Base-by-base conservation (phyloP, 1,140 invertebrate species). In the Bombus haemorrhoidalis region DNA sequence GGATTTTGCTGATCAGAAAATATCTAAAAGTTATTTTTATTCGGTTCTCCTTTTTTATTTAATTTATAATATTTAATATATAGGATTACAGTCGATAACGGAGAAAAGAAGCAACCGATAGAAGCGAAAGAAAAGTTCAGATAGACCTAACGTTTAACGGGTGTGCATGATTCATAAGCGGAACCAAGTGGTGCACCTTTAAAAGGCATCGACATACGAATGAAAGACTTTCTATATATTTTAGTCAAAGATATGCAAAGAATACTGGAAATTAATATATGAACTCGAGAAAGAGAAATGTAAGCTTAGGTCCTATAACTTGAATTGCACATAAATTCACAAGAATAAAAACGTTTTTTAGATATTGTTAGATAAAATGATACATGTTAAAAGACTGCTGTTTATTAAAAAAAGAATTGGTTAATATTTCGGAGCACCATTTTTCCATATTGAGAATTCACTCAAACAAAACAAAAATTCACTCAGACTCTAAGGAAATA, bases 151-250 rank as follows among this genome's bases (percentile, higher is more conserved):
- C 62, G 1, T 41, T 71, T 39, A 69, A 81, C 43, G 43, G n/a
- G n/a, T 13, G 74, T 37, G 37, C 25, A 37, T 81, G 78, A 81
- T 81, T 81, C 66, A 71, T 81, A 57, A 59, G 62, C 22, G 43
- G 66, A 68, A 34, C 8, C n/a, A 32, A 28, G 10, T 62, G 1
- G 41, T 71, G 78, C 43, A 69, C 10, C 78, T 80, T 80, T 80
- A 80, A 80, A 80, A 39, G 78, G 78, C n/a, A 68, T 66, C 39
- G 34, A 25, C 66, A 62, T 10, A 66, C 32, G 64, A n/a, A 37
- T 57, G 22, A 18, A 69, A 81, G 41, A 22, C 62, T 39, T 71
- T 71, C 66, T 69, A 43, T 28, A 13, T 18, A 32, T 66, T 34
- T 18, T n/a, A 18, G 5, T 18, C n/a, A 34, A 32, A 15, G 32